Evolutionary conservation across 23 tunicate species (phyloP).

Genomic region (Ciona savignyi): DNA sequence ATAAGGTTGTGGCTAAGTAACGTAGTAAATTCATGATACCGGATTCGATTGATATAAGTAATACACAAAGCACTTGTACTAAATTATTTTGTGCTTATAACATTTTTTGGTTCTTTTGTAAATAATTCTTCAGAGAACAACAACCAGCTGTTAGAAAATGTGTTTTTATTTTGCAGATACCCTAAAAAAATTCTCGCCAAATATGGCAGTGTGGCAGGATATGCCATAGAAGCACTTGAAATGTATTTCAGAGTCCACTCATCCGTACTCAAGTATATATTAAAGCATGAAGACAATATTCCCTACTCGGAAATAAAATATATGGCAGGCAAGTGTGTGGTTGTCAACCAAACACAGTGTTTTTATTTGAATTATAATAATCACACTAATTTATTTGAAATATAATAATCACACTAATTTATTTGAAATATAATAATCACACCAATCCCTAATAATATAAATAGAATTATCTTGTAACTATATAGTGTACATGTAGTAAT

Average conservation of each 20-base stretch:
- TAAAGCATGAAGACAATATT: slow-evolving; percentile 1
- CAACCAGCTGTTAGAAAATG: no score
- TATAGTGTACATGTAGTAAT: no score
- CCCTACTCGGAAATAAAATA: not conserved
- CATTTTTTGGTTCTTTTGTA: no score
- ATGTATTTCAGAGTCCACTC: slow-evolving; percentile 76
- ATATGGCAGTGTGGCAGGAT: slow-evolving; percentile 43
- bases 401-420: not conserved
- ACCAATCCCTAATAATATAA: no score
- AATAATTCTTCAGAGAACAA: no score
- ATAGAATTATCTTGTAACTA: no score
- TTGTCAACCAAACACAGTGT: no score
- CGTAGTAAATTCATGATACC: not conserved
- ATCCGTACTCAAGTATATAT: slow-evolving; percentile 46
- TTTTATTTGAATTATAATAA: not conserved
- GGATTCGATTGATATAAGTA: not conserved
- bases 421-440: no score
- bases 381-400: not conserved
- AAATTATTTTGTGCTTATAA: no score
- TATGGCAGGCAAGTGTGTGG: not conserved
- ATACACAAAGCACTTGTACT: not conserved
- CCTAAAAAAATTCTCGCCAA: slow-evolving; percentile 90
- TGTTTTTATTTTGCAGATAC: slow-evolving; percentile 30
- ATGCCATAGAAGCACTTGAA: slow-evolving; percentile 81
- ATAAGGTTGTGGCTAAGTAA: not conserved